Percentiles rank a stretch among this genome's conserved stretches.
Evolutionary conservation across 2,888 invertebrate species (phyloP).

Genomic region (Aproaerema taeniolella): DNA sequence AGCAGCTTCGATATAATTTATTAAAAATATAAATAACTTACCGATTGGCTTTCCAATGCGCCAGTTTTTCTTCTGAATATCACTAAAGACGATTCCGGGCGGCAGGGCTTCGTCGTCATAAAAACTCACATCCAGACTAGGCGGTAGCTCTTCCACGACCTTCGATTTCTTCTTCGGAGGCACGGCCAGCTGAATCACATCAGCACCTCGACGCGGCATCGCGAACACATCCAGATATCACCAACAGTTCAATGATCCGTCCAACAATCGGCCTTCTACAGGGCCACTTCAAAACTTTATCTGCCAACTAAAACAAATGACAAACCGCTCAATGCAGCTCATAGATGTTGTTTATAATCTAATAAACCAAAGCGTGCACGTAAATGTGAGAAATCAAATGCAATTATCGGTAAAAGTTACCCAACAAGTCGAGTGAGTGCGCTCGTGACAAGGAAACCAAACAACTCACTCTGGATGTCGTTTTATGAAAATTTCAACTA

Average conservation of each 20-base stretch:
- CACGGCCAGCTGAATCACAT: slow-evolving; percentile 40
- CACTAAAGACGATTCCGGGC: slow-evolving; percentile 87
- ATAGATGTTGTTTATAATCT: slow-evolving; percentile 28
- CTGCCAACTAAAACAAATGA: slow-evolving; percentile 18
- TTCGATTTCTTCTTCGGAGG: slow-evolving; percentile 58
- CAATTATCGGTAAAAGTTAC: slow-evolving; percentile 39
- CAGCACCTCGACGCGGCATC: slow-evolving; percentile 61
- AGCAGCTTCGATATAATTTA: too few relatives aligned
- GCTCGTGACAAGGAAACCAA: slow-evolving; percentile 20
- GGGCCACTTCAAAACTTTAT: slow-evolving; percentile 5
- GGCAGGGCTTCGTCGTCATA: slow-evolving; percentile 70
- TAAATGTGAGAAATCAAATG: slow-evolving; percentile 40
- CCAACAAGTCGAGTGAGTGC: slow-evolving; percentile 27
- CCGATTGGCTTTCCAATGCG: slow-evolving; percentile 92
- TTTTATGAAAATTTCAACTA: slow-evolving; percentile 12
- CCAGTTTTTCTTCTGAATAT: slow-evolving; percentile 90
- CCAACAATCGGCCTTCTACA: neutral
- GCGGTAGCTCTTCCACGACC: slow-evolving; percentile 34
- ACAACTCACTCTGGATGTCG: slow-evolving; percentile 11
- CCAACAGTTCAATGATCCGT: slow-evolving; percentile 14
- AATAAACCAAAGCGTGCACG: slow-evolving; percentile 40
- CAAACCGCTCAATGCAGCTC: neutral
- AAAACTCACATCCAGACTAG: slow-evolving; percentile 57
- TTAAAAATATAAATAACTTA: too few relatives aligned
- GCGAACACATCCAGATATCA: slow-evolving; percentile 24